These are phyloP conservation scores for Habropoda laboriosa DNA, from an alignment of 1,140 invertebrate genomes.

Conservation along the genomic window DNA sequence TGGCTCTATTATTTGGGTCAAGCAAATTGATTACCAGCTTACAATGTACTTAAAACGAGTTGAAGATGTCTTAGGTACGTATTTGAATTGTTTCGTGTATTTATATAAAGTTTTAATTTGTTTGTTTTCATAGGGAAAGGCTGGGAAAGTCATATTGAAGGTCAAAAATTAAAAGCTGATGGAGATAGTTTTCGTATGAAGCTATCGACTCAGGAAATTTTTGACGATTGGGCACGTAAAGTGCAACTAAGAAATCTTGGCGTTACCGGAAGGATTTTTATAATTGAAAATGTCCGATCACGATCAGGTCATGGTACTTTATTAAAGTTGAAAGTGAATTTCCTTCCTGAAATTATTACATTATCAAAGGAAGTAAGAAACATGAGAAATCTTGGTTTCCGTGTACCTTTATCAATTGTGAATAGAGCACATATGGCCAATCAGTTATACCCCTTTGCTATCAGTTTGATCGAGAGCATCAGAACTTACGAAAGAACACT, in stretches of 20 bases:
- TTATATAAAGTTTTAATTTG: not conserved
- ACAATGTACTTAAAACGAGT: constrained; percentile 97
- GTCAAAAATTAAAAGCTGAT: constrained; percentile 98
- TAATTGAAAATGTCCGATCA: constrained; percentile 93
- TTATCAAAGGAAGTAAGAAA: constrained; percentile 99
- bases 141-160: constrained; percentile 99
- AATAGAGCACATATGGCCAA: constrained; percentile 99
- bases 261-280: constrained; percentile 96
- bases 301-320: constrained; percentile 93
- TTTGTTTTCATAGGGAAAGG: constrained; percentile 88
- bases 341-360: constrained; percentile 98
- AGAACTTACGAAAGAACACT: constrained; percentile 97
- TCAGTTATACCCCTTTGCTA: constrained; percentile 99
- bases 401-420: constrained; percentile 98
- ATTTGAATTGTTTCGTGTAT: constrained; percentile 7
- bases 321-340: constrained; percentile 98
- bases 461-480: constrained; percentile 98
- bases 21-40: constrained; percentile 99
- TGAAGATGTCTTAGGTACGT: constrained; percentile 95
- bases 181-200: constrained; percentile 98
- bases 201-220: constrained; percentile 97
- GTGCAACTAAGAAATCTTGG: constrained; percentile 97
- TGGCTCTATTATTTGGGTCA: constrained; percentile 99
- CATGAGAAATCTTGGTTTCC: constrained; percentile 97
- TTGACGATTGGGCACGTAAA: constrained; percentile 98